Conservation (phyloP, 1,140 invertebrate species). For the Danaus plexippus region DNA sequence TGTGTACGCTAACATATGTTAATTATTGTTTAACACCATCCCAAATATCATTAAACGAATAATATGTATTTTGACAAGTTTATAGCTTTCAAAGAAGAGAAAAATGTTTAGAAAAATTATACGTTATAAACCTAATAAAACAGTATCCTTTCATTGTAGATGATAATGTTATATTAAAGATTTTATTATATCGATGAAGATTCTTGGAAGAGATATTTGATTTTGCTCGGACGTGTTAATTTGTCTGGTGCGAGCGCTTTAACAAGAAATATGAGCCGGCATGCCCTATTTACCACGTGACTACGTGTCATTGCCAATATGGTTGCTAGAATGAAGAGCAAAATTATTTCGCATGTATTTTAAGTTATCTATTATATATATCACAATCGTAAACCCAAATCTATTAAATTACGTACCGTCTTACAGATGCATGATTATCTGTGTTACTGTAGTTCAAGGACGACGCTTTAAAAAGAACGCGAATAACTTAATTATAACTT, state of each 20-base stretch:
- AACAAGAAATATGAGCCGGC: slow-evolving; percentile 28
- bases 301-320: slow-evolving; percentile 17
- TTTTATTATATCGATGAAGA: slow-evolving; percentile 6
- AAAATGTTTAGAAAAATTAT: too few relatives aligned
- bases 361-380: too few relatives aligned
- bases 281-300: slow-evolving; percentile 32
- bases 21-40: too few relatives aligned
- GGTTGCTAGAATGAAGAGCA: too few relatives aligned
- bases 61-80: too few relatives aligned
- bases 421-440: slow-evolving; percentile 22
- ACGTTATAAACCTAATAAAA: too few relatives aligned
- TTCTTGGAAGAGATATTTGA: slow-evolving; percentile 4
- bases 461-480: slow-evolving; percentile 21
- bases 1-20: too few relatives aligned
- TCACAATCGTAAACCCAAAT: background rate
- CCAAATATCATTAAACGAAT: too few relatives aligned
- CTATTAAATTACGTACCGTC: slow-evolving; percentile 12
- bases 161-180: too few relatives aligned
- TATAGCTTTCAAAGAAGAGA: too few relatives aligned
- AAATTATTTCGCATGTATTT: too few relatives aligned
- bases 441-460: slow-evolving; percentile 46
- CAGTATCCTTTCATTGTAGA: too few relatives aligned
- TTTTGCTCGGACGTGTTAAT: slow-evolving; percentile 14
- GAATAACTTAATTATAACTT: slow-evolving; percentile 14
- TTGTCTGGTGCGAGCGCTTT: slow-evolving; percentile 11